Conservation (phyloP, 2,888 invertebrate genomes). For the Vannuccia rotundouncinata region DNA sequence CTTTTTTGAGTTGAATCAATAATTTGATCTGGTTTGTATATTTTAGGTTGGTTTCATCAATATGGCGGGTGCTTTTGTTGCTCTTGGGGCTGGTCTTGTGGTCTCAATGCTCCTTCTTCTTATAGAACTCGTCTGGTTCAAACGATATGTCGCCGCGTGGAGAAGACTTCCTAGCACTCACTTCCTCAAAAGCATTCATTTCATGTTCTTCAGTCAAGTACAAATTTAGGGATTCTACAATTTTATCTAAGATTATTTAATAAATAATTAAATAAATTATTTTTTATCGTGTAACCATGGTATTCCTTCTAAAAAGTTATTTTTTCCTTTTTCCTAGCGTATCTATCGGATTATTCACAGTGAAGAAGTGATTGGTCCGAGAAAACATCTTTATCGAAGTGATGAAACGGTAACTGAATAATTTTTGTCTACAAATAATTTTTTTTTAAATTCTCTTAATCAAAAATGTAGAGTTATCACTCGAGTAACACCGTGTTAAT, state of each 20-base stretch:
- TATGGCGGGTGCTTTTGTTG: background rate
- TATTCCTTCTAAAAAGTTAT: background rate
- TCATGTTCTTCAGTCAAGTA: conserved; percentile 90
- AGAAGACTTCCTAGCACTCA: conserved; percentile 76
- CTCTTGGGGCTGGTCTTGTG: background rate
- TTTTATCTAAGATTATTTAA: background rate
- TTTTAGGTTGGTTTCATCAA: background rate
- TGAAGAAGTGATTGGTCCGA: background rate
- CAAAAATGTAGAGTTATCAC: too few relatives aligned
- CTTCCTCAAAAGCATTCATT: conserved; percentile 79
- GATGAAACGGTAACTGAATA: too few relatives aligned
- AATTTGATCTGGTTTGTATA: too few relatives aligned
- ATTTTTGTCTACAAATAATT: too few relatives aligned
- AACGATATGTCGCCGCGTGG: conserved; percentile 75
- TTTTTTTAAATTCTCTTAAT: too few relatives aligned
- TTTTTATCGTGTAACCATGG: background rate
- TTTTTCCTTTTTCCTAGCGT: background rate
- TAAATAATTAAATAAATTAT: background rate
- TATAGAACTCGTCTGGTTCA: conserved; percentile 79
- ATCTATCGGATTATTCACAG: background rate
- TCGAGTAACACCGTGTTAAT: too few relatives aligned
- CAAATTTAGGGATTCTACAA: conserved; percentile 25
- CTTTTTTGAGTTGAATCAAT: too few relatives aligned
- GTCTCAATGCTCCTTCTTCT: conserved; percentile 64
- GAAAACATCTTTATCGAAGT: background rate